Percentiles rank a stretch among this genome's conserved stretches.
These are phyloP conservation scores for Rhagologus leucostigma DNA, from an alignment of 2,113 vertebrate genomes.

Conservation along the genomic window DNA sequence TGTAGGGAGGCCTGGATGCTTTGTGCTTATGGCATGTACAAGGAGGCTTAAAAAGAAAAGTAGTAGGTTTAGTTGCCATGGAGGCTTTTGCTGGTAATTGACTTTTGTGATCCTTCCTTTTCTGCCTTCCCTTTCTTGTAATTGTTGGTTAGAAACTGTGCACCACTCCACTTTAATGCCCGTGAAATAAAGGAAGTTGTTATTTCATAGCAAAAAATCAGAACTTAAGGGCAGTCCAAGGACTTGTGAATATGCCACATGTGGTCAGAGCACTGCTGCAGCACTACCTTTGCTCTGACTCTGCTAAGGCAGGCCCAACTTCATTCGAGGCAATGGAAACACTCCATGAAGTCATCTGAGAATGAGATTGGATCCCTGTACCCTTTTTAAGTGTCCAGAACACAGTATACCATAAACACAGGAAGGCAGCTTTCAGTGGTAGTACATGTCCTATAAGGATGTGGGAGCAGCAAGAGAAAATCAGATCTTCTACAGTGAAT, in stretches of 20 bases:
- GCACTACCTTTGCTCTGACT: background rate
- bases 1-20: slow-evolving; percentile 39
- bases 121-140: background rate
- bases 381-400: background rate
- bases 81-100: slow-evolving; percentile 7
- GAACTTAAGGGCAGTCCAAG: background rate
- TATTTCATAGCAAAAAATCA: background rate
- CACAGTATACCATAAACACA: background rate
- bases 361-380: background rate
- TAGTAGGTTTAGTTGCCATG: slow-evolving; percentile 26
- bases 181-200: background rate
- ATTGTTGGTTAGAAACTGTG: background rate
- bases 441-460: background rate
- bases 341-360: background rate
- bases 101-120: background rate
- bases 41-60: slow-evolving; percentile 37
- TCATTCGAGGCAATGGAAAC: background rate
- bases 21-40: slow-evolving; percentile 38
- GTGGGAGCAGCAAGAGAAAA: background rate
- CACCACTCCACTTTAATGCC: background rate
- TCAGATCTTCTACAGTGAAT: background rate
- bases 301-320: background rate
- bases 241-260: background rate
- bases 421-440: background rate
- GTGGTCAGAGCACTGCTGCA: background rate